Conservation (phyloP, 2,113 vertebrate species). For the Kryptolebias marmoratus region DNA sequence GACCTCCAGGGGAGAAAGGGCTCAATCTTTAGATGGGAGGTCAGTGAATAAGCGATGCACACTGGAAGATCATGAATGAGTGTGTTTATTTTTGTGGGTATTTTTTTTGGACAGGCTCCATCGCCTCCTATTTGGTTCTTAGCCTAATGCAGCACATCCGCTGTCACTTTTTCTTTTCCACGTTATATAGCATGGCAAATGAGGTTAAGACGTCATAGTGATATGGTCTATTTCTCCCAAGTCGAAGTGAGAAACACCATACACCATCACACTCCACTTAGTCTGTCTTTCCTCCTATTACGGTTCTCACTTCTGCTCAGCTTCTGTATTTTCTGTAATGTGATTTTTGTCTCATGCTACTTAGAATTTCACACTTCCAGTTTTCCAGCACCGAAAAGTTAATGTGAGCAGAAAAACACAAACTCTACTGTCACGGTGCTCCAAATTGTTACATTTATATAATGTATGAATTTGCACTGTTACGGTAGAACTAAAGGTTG, state of each 20-base stretch:
- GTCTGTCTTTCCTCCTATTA: constrained; percentile 23
- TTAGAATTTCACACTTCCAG: constrained; percentile 55
- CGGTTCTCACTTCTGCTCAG: constrained; percentile 13
- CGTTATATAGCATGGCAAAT: constrained; percentile 65
- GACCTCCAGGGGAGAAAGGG: constrained; percentile 53
- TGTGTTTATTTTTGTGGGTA: constrained; percentile 28
- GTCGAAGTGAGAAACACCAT: constrained; percentile 36
- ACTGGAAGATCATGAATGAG: constrained; percentile 23
- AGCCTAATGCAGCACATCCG: constrained; percentile 43
- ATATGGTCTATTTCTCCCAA: constrained; percentile 67
- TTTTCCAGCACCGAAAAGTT: constrained; percentile 25
- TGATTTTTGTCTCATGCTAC: constrained; percentile 49
- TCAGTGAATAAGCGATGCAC: constrained; percentile 48
- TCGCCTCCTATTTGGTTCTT: constrained; percentile 59
- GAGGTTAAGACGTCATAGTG: constrained; percentile 50
- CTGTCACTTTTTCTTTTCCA: constrained; percentile 50
- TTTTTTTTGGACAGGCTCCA: constrained; percentile 41
- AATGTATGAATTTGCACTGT: constrained; percentile 25
- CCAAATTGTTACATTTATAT: constrained; percentile 45
- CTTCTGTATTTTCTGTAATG: constrained; percentile 43
- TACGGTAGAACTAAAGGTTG: constrained; percentile 19
- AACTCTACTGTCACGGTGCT: constrained; percentile 21
- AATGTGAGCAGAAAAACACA: constrained; percentile 16
- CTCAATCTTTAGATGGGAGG: constrained; percentile 58
- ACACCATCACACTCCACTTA: constrained; percentile 14